phyloP scores from a whole-genome alignment of 2,797 vertebrate genomes.

The Macrochelys suwanniensis region DNA sequence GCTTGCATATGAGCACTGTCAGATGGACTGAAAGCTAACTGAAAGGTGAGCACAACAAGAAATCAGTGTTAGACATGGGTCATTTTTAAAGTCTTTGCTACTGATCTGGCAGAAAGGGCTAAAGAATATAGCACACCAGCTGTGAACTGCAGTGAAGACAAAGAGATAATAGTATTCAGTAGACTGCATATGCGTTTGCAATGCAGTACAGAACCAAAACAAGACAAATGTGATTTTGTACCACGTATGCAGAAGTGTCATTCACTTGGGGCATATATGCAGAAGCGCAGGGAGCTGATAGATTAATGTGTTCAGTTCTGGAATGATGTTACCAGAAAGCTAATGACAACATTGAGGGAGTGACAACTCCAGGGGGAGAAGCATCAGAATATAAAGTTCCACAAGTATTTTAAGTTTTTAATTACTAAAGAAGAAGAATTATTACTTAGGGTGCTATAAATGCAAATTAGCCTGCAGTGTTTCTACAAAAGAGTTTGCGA shows the following conservation, averaged over 20 bases:
- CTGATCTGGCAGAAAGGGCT: background rate
- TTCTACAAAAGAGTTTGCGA: background rate
- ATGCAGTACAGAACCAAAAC: background rate
- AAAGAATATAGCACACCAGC: background rate
- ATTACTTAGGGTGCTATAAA: background rate
- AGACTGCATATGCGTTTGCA: background rate
- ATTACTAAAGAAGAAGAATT: conserved; percentile 2
- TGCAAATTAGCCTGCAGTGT: background rate
- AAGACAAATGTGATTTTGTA: background rate
- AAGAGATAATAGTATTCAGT: background rate
- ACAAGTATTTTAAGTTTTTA: background rate
- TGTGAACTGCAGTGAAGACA: background rate
- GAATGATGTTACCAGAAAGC: background rate
- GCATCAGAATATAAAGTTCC: background rate
- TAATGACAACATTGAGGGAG: background rate
- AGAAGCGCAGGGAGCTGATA: background rate
- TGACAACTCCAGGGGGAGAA: background rate
- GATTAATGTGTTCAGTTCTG: background rate
- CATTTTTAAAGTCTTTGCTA: background rate
- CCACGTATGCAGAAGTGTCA: background rate
- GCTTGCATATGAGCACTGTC: background rate
- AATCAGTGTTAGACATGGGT: background rate
- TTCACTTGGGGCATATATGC: background rate
- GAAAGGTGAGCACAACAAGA: background rate
- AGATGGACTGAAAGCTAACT: background rate